Base-by-base conservation (phyloP, 2,888 invertebrate species). In the Oligia fasciuncula region DNA sequence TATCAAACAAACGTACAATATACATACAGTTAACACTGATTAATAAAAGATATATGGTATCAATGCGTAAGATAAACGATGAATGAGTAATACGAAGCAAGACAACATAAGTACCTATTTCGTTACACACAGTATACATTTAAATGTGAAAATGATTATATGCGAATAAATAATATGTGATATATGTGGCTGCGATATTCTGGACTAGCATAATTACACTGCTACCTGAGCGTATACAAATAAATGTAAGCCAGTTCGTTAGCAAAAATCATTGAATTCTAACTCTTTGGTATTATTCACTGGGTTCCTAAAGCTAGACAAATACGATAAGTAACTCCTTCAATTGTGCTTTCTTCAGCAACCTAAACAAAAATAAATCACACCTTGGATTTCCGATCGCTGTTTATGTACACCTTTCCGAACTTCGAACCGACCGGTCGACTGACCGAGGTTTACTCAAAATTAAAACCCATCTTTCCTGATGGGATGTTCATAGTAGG, bases 401-500 rank as follows among this genome's bases (percentile, higher is more conserved):
- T 87, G 87, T 87, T 86, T 88, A 88, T 89, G 65, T 91, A 92
- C 93, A 91, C 87, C 89, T 83, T 87, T 84, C 85, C 68, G 70
- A 80, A 86, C 83, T 80, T 88, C 76, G 87, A 88, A 86, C 87
- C 89, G 76, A 70, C 84, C 86, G 63, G 73, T 73, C 85, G 63
- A 69, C 72, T 66, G 76, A 73, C 80, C 74, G 54, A 70, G 83
- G 80, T 90, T 85, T 86, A 70, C 72, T 75, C 81, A 82, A 89
- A 81, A 81, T 71, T 79, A 81, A 77, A 77, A 78, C 90, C 90
- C 82, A 83, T 85, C 70, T 72, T 86, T 81, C 72, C 78, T 63
- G 79, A 77, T 83, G 82, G 84, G 81, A 80, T 77, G 83, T 94
- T 97, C 97, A 97, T 86, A 97, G 97, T 87, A 99, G 97, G 94